Evolutionary conservation across 2,888 invertebrate species (phyloP), one percentile per base, ranked within the genome.

Genomic region (Campoplex nolae): DNA sequence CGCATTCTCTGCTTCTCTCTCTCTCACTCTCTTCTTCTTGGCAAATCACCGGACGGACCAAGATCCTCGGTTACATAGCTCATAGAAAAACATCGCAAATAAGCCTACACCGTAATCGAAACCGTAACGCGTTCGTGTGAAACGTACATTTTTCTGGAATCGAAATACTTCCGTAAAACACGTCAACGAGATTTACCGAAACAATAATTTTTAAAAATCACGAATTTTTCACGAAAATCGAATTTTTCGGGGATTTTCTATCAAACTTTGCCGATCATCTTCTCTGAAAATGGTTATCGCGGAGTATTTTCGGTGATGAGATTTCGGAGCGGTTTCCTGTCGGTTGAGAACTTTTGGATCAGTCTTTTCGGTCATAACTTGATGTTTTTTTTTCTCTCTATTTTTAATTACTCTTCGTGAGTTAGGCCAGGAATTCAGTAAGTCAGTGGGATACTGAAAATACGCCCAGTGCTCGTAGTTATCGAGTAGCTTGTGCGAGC

Each of bases 401-500:
- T 42, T 11, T 45, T 45, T 23, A 28, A 51, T 71, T 28, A 48
- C 71, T 48, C 9, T 2, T 48, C 48, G 48, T 32, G 23, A 42
- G n/a, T 38, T 42, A n/a, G 11, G 32, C 62, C 13, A 45, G 45
- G 62, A 75, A 75, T 62, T 45, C 9, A 45, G 51, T 23, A 45
- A 58, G 62, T 45, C 18, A 76, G 32, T 76, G 28, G 76, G 62
- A 76, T 74, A 42, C 32, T 62, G 62, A 16, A 62, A 62, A 62
- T 58, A 58, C 62, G 62, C 32, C 42, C 28, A 58, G 42, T 75
- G 73, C 18, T 70, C 54, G 28, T 3, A 38, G 58, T 58, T 13
- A 38, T 23, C 13, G 28, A 71, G 32, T 28, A 79, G 89, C 89
- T 86, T 62, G 88, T 86, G 56, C 89, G 81, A 86, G 87, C 91